Evolutionary conservation across 2,888 invertebrate genomes (phyloP), one percentile per base, ranked within the genome.

Genomic region (Drosophila peninsularis): DNA sequence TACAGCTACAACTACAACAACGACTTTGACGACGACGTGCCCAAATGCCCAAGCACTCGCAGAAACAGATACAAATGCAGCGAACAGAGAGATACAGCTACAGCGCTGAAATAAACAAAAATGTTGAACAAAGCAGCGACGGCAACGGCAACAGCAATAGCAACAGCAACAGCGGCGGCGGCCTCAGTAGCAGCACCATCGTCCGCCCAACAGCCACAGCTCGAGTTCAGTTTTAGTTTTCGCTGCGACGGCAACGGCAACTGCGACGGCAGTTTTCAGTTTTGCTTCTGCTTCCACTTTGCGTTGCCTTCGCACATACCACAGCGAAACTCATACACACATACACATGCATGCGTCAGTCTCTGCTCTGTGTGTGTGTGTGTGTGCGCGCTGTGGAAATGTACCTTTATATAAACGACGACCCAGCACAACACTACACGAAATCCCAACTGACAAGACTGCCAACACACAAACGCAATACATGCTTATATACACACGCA

Each of bases 391-490:
- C 62, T 83, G 86, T 83, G 83, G 83, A 83, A 83, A 86, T 80
- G 80, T 83, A 88, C 89, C 87, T 83, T 83, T 83, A 83, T 83
- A 88, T 83, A 83, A 88, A 88, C 86, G 84, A 71, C 80, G 83
- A 80, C 80, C 80, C 83, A 80, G 70, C 75, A 69, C 79, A 78
- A 72, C 78, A 81, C 89, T 88, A 88, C 82, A 85, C 84, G 68
- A 88, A 90, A 90, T 90, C 89, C 90, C 90, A 90, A 90, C 90
- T 90, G 91, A 90, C 90, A 90, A 90, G 85, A 83, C 78, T 82
- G 61, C 69, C 69, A 78, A 57, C 78, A 60, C 69, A 77, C 76
- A 73, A 52, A 47, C 66, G 62, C 85, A 73, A 65, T 53, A 67
- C 61, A 71, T 39, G 71, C 60, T 68, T 65, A 76, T 70, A 80